Base-by-base conservation (phyloP, 1,140 invertebrate genomes). In the Ephestia elutella region DNA sequence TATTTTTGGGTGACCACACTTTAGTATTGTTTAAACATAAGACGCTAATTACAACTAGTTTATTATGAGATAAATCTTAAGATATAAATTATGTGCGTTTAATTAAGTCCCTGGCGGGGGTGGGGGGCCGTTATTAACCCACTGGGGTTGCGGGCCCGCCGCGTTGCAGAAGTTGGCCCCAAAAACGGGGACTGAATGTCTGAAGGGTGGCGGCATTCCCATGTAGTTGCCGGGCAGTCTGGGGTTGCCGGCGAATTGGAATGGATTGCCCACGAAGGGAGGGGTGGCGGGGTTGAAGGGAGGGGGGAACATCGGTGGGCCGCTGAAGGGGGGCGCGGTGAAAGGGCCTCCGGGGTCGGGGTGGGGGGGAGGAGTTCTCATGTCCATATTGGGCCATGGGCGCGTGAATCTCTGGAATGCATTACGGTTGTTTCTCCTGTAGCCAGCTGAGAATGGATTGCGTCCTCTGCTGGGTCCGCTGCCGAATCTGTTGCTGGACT, bases 1-100 rank as follows among this genome's bases (percentile, higher is more conserved):
- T 80, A 65, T 73, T 79, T 86, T 86, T 82, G 81, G 80, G 83
- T 83, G 81, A 83, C 80, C 75, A 86, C 77, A 83, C 78, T 84
- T 76, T 74, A 82, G 82, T 77, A 78, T 72, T 76, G 71, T 80
- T 7, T 76, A 79, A 68, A 74, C 57, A 70, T 65, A 67, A 61
- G 57, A 49, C 21, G 44, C 65, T 72, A 70, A 69, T 57, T 71
- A 65, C 54, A 28, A 72, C 66, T 73, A 72, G 71, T 44, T 67
- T 70, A 73, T 72, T 78, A 71, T 58, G 60, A 65, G 65, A 72
- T 63, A 66, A 59, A 65, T 49, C 63, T 71, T 70, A 66, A 32
- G 5, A 25, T 28, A 44, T 38, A 28, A 60, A 51, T 54, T 19
- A 53, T 58, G 62, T 56, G 55, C 58, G 56, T 35, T 17, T 49